Percentiles rank a stretch among this genome's conserved stretches.
These are phyloP conservation scores for Mustela nigripes DNA, from an alignment of 2,113 vertebrate species.

Conservation along the genomic window DNA sequence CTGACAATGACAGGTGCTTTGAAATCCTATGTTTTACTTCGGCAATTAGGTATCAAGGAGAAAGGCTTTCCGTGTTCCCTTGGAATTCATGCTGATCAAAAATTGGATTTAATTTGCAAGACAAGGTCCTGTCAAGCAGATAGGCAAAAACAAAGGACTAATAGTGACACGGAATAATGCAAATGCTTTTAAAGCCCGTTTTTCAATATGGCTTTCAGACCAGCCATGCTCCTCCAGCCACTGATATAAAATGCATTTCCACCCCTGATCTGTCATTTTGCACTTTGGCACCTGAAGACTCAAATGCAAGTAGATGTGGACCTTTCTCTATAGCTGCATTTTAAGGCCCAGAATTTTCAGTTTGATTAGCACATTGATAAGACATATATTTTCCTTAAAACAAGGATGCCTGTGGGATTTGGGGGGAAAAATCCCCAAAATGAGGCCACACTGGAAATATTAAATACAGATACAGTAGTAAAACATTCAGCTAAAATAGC, in stretches of 20 bases:
- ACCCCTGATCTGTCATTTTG: not conserved
- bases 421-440: constrained; percentile 78
- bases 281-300: not conserved
- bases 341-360: constrained; percentile 73
- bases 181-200: not conserved
- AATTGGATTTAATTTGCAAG: not conserved
- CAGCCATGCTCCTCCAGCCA: not conserved
- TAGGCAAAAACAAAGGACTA: not conserved
- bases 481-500: constrained; percentile 85
- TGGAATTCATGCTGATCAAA: not conserved
- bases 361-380: constrained; percentile 84
- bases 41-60: not conserved
- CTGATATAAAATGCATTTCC: not conserved
- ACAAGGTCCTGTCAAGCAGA: not conserved
- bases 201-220: not conserved
- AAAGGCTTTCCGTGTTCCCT: accelerated
- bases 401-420: constrained; percentile 80
- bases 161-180: not conserved
- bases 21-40: not conserved
- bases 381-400: constrained; percentile 83
- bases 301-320: constrained; percentile 41
- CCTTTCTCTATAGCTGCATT: constrained; percentile 55
- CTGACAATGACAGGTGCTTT: not conserved
- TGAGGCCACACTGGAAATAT: constrained; percentile 81
- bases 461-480: constrained; percentile 84